These are phyloP conservation scores for Hapalemur alaotrensis DNA, from an alignment of 2,797 vertebrate species.

Conservation along the genomic window DNA sequence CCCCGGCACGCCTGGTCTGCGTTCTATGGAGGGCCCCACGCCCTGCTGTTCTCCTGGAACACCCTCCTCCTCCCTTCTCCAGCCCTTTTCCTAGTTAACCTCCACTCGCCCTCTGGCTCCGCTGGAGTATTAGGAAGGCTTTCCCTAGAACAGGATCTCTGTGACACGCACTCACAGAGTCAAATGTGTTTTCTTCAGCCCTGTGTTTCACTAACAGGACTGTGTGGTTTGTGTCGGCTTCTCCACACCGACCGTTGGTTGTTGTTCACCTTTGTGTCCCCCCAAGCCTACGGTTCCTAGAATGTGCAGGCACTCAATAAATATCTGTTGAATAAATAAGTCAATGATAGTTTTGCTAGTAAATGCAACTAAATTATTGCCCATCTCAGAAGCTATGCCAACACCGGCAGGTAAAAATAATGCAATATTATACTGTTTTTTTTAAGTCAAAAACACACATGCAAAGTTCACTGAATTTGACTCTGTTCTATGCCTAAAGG, in stretches of 20 bases:
- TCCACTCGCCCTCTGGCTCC: neutral
- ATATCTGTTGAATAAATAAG: neutral
- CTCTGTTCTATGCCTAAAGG: constrained; percentile 19
- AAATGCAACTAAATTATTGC: neutral
- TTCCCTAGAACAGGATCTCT: neutral
- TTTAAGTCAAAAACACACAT: neutral
- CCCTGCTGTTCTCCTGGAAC: neutral
- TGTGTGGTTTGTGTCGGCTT: neutral
- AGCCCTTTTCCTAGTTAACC: neutral
- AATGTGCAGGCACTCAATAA: neutral
- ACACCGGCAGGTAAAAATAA: constrained; percentile 1
- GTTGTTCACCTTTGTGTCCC: neutral
- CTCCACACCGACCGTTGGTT: neutral
- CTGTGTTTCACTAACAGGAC: neutral
- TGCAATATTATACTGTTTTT: neutral
- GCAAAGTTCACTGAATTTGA: constrained; percentile 17
- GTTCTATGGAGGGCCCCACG: neutral
- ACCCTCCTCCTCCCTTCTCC: neutral
- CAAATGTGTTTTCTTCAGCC: neutral
- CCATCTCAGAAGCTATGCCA: neutral
- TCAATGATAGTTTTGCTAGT: neutral
- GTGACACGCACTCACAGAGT: neutral
- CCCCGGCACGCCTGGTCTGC: neutral
- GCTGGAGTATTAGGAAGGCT: neutral
- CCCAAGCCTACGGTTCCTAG: neutral